Base-by-base conservation (phyloP, 1,140 invertebrate genomes). In the Dendrolimus kikuchii region DNA sequence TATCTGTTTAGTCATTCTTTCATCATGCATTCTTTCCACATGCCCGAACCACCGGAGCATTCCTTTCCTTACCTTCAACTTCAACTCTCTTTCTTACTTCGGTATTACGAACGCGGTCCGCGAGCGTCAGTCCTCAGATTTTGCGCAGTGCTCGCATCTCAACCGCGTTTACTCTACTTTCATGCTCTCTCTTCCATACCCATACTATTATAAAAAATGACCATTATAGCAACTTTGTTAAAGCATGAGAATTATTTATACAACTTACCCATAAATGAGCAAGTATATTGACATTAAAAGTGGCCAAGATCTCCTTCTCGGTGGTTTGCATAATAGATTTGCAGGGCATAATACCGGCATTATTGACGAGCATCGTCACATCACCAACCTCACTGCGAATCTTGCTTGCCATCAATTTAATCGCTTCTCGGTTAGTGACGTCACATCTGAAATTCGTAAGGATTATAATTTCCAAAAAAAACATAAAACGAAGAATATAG, bases 281-380 rank as follows among this genome's bases (percentile, higher is more conserved):
- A 59, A 95, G 81, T 4, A 95, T 90, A 69, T 97, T 97, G 53
- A 97, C 90, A 43, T 94, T 91, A 62, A 94, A 93, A 46, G 92
- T 89, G 51, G 90, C 89, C 45, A 89, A 81, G 36, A 96, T 93
- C 64, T 94, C 92, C 43, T 92, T 87, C 40, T 90, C 88, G 0
- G 90, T 90, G 45, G 93, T 89, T 36, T 91, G 84, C 2, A 93
- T 64, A 5, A 97, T 88, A 0, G 91, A 84, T 55, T 92, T 90
- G 65, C 92, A 92, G 1, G 94, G 94, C 92, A 96, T 95, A 48
- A 97, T 95, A 8, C 95, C 96, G 6, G 95, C 96, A 86, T 97
- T 97, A 80, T 97, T 96, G 4, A 96, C 84, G 36, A 96, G 81
- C 46, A 96, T 91, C 6, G 90, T 89, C 0, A 94, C 90, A 43